A percentile compares a stretch with the other conserved stretches of the same genome.
Conservation (phyloP, 2,113 vertebrate genomes). For the Glareola pratincola region DNA sequence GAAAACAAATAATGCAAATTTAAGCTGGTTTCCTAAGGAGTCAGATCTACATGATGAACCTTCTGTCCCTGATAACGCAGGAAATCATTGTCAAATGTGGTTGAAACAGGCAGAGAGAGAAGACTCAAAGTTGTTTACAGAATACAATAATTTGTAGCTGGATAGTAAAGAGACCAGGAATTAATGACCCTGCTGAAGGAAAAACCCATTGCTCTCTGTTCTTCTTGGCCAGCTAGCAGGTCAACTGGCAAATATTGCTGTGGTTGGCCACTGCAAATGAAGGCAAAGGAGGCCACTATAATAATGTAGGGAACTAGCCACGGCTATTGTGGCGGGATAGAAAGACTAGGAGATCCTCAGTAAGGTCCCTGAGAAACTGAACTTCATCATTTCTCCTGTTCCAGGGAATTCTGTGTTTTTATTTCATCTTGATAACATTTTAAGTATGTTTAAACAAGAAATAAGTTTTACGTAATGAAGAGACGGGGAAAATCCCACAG, state of each 20-base stretch:
- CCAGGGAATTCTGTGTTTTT: neutral
- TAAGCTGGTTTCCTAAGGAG: neutral
- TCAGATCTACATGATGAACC: neutral
- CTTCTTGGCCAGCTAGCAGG: neutral
- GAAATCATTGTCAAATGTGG: neutral
- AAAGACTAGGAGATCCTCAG: neutral
- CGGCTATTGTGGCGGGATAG: neutral
- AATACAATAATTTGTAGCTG: neutral
- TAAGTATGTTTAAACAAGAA: neutral
- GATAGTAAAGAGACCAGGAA: neutral
- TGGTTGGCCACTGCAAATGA: neutral
- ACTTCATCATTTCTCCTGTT: neutral
- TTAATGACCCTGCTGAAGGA: neutral
- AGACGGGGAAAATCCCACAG: neutral
- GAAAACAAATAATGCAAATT: constrained; percentile 28
- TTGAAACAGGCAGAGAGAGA: neutral
- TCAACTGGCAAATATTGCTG: neutral
- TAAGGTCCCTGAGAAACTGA: neutral
- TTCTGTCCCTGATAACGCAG: neutral
- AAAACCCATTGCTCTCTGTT: neutral
- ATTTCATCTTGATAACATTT: neutral
- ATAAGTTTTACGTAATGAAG: neutral
- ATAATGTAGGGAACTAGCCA: neutral
- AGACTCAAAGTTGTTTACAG: neutral
- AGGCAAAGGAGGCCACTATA: neutral